Evolutionary conservation across 1,140 invertebrate genomes (phyloP).

Genomic region (Philotrypesis tridentata): DNA sequence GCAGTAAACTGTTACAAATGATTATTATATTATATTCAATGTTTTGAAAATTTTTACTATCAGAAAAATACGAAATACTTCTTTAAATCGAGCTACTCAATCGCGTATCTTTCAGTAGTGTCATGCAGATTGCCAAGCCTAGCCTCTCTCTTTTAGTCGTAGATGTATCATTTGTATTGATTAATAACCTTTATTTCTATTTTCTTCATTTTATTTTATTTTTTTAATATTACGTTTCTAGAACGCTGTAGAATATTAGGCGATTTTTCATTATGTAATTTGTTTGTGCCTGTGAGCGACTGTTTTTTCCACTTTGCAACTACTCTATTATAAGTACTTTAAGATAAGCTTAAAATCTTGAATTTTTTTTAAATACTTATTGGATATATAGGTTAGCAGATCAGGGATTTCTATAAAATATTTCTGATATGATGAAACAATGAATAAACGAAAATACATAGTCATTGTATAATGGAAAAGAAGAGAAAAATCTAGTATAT

Average conservation of each 20-base stretch:
- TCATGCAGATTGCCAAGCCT: constrained; percentile 48
- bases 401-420: constrained; percentile 2
- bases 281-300: constrained; percentile 42
- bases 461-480: constrained; percentile 24
- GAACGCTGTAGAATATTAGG: constrained; percentile 42
- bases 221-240: constrained; percentile 2
- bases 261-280: constrained; percentile 41
- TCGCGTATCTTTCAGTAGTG: constrained; percentile 35
- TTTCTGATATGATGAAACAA: constrained; percentile 3
- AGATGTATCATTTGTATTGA: constrained; percentile 49
- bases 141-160: constrained; percentile 51
- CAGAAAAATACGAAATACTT: constrained; percentile 3
- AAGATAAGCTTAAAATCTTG: constrained; percentile 49
- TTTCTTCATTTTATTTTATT: constrained; percentile 16
- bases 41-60: not conserved
- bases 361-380: constrained; percentile 42
- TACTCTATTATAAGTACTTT: constrained; percentile 40
- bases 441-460: constrained; percentile 10
- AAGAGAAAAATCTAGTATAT: constrained; percentile 37
- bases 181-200: constrained; percentile 39
- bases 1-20: not conserved
- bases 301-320: constrained; percentile 28
- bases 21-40: not conserved
- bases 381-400: not conserved
- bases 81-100: constrained; percentile 23